Conservation (phyloP, 2,797 vertebrate genomes). For the Adelosebastes latens region DNA sequence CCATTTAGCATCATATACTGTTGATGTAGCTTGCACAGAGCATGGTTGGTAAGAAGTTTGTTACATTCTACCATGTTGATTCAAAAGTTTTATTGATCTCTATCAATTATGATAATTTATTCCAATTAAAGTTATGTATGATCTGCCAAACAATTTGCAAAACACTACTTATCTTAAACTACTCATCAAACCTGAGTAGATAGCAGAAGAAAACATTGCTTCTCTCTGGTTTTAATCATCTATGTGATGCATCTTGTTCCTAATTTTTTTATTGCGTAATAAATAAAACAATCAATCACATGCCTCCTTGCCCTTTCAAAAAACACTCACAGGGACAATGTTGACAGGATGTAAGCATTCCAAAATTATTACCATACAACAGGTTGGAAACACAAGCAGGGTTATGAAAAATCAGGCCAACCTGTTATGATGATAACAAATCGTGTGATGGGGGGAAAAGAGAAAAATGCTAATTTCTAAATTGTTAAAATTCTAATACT, state of each 20-base stretch:
- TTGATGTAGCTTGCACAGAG: not conserved
- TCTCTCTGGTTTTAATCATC: slow-evolving; percentile 1
- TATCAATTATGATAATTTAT: not conserved
- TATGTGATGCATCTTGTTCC: not conserved
- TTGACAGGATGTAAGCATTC: slow-evolving; percentile 4
- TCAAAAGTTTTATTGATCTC: not conserved
- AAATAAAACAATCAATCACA: slow-evolving; percentile 1
- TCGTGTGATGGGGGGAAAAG: not conserved
- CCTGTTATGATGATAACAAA: slow-evolving; percentile 25
- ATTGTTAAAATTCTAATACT: slow-evolving; percentile 40
- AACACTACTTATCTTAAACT: not conserved
- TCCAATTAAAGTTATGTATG: not conserved
- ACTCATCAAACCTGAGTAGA: not conserved
- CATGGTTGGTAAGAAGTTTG: not conserved
- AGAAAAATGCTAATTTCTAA: slow-evolving; percentile 37
- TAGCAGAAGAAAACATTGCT: not conserved
- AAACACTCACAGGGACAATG: slow-evolving; percentile 13
- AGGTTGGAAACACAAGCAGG: slow-evolving; percentile 13
- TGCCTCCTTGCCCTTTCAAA: not conserved
- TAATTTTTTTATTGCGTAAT: not conserved
- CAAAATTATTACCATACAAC: slow-evolving; percentile 25
- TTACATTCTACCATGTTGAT: not conserved
- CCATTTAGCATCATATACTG: not conserved
- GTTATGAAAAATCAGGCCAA: slow-evolving; percentile 29
- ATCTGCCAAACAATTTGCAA: not conserved